Evolutionary conservation across 2,113 vertebrate genomes (phyloP).

Genomic region (Menidia beryllina): DNA sequence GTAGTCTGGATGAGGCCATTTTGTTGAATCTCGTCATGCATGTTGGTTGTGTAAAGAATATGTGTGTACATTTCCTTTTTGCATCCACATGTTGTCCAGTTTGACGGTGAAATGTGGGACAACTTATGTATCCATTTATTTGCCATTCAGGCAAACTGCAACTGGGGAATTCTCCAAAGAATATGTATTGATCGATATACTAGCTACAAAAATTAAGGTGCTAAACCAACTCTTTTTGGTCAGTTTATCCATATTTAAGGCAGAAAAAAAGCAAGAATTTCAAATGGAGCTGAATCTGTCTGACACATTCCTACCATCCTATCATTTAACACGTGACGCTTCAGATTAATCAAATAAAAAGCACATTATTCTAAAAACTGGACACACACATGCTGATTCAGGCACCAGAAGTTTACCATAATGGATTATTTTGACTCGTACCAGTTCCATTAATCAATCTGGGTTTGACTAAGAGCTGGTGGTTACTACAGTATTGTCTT

Average conservation of each 20-base stretch:
- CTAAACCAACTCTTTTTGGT: background rate
- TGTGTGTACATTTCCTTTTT: too few relatives aligned
- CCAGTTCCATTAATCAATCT: slow-evolving; percentile 2
- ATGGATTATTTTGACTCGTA: background rate
- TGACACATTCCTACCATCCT: slow-evolving; percentile 23
- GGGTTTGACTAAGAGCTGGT: background rate
- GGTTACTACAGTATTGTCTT: slow-evolving; percentile 11
- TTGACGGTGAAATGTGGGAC: too few relatives aligned
- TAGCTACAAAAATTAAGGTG: too few relatives aligned
- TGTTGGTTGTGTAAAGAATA: background rate
- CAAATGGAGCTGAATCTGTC: slow-evolving; percentile 55
- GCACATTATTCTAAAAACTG: background rate
- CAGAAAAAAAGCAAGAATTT: slow-evolving; percentile 47
- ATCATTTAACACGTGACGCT: slow-evolving; percentile 1
- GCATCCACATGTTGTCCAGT: too few relatives aligned
- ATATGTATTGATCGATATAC: too few relatives aligned
- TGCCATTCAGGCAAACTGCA: too few relatives aligned
- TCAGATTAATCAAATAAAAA: slow-evolving; percentile 19
- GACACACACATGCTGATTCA: background rate
- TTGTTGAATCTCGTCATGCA: background rate
- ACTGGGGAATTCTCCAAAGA: too few relatives aligned
- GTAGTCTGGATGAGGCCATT: slow-evolving; percentile 1
- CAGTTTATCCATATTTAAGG: slow-evolving; percentile 43
- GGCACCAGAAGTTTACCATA: too few relatives aligned
- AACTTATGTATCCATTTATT: too few relatives aligned